Base-by-base conservation (phyloP, 2,888 invertebrate species). In the Cephus sareptanus region DNA sequence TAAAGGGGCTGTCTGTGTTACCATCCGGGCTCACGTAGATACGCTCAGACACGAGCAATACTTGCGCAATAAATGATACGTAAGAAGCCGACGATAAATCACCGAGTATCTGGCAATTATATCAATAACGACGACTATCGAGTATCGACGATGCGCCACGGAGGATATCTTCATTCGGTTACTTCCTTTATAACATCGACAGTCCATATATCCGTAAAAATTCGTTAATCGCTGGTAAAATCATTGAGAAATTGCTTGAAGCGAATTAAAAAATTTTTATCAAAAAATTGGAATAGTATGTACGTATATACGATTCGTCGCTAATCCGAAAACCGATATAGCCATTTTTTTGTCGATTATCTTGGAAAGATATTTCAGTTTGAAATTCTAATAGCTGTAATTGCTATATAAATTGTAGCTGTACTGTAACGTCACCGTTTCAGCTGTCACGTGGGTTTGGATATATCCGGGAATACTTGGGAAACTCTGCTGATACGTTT, bases 31-130 rank as follows among this genome's bases (percentile, higher is more conserved):
- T 31, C 75, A 75, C 79, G 31, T 40, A 79, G 68, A 12, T 34
- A 56, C 56, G 56, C 76, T 74, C 79, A 30, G 13, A 33, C 34
- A 80, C 77, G n/a, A 34, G 56, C 33, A 11, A 76, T 56, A 80
- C 78, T 73, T 70, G 74, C 69, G 70, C 79, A 78, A 76, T 76
- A 82, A 77, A 40, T 80, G 71, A 81, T 84, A 83, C 83, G 79
- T 81, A 83, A 82, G 79, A 80, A 79, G 80, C 76, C 78, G 40
- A 76, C 81, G 79, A 85, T 89, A 89, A 89, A 90, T 89, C 87
- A 87, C 77, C 79, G 76, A 78, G 84, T 87, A 89, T 88, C 88
- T 87, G 76, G 86, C 87, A 88, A 89, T 89, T 88, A 89, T 85
- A 89, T 90, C 88, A 87, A 89, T 90, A 88, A 88, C 85, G 83